phyloP scores from a whole-genome alignment of 2,888 invertebrate species.

The Plebejus anna region DNA sequence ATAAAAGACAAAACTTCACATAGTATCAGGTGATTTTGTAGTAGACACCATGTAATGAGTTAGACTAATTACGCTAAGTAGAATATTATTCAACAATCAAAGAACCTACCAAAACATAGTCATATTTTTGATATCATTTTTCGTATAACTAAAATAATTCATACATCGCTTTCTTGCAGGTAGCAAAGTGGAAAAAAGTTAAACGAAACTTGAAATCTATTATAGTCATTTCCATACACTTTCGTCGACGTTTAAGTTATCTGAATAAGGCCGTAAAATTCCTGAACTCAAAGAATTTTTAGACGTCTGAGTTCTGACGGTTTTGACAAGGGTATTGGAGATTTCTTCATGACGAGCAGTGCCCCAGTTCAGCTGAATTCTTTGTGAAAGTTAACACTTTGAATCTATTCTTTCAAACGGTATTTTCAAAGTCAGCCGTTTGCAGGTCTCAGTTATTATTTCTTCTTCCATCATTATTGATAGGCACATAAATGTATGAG shows the following conservation, averaged over 20 bases:
- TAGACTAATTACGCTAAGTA: too few relatives aligned
- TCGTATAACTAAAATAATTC: too few relatives aligned
- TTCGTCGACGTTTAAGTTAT: conserved; percentile 5
- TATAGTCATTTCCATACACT: conserved; percentile 12
- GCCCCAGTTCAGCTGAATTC: conserved; percentile 18
- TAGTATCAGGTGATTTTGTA: too few relatives aligned
- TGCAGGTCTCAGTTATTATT: background rate
- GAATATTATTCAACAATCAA: too few relatives aligned
- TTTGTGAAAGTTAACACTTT: conserved; percentile 19
- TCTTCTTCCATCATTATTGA: background rate
- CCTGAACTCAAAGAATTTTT: conserved; percentile 11
- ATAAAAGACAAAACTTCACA: too few relatives aligned
- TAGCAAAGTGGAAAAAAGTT: background rate
- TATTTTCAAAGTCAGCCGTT: conserved; percentile 4
- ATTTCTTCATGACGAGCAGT: conserved; percentile 7
- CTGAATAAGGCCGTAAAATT: conserved; percentile 18
- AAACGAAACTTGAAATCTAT: conserved; percentile 1
- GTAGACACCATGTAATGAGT: too few relatives aligned
- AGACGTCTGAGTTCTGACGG: conserved; percentile 19
- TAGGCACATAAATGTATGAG: background rate
- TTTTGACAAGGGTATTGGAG: conserved; percentile 20
- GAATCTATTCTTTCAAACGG: conserved; percentile 17
- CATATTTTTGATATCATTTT: too few relatives aligned
- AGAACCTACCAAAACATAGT: too few relatives aligned
- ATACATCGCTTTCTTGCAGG: too few relatives aligned